A percentile compares a stretch with the other conserved stretches of the same genome.
phyloP scores from a whole-genome alignment of 2,888 invertebrate genomes.

The Belgica antarctica region DNA sequence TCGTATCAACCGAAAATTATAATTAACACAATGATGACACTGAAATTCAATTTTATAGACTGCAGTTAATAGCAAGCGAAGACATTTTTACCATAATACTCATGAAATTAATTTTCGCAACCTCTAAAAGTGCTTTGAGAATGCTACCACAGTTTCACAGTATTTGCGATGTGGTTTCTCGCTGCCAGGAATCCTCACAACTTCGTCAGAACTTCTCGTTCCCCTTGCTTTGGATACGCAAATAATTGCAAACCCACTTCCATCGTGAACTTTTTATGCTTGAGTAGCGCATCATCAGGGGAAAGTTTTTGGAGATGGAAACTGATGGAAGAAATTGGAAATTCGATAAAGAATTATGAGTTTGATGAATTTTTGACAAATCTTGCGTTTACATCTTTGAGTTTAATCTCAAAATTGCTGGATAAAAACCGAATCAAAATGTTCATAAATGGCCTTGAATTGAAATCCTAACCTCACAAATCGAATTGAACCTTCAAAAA shows the following conservation, averaged over 20 bases:
- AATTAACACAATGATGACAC: slow-evolving; percentile 31
- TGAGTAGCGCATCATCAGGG: not conserved
- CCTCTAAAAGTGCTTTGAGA: slow-evolving; percentile 13
- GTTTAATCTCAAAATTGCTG: not conserved
- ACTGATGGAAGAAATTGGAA: too few relatives aligned
- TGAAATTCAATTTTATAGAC: slow-evolving; percentile 31
- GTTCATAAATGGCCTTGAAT: too few relatives aligned
- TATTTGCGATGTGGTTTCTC: not conserved
- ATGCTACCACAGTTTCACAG: not conserved
- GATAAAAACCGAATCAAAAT: not conserved
- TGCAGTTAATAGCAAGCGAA: slow-evolving; percentile 16
- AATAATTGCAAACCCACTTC: slow-evolving; percentile 5
- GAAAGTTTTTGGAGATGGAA: too few relatives aligned
- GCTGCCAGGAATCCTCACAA: too few relatives aligned
- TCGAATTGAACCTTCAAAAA: too few relatives aligned
- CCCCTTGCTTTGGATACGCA: too few relatives aligned
- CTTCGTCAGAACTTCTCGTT: not conserved
- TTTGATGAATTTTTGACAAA: too few relatives aligned
- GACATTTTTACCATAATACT: not conserved
- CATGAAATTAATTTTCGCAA: slow-evolving; percentile 15
- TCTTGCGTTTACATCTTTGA: not conserved
- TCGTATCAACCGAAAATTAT: slow-evolving; percentile 23
- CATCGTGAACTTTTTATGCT: not conserved
- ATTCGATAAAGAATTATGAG: too few relatives aligned
- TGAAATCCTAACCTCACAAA: too few relatives aligned